These are phyloP conservation scores for Folsomia candida DNA, from an alignment of 2,888 invertebrate species.

Conservation along the genomic window DNA sequence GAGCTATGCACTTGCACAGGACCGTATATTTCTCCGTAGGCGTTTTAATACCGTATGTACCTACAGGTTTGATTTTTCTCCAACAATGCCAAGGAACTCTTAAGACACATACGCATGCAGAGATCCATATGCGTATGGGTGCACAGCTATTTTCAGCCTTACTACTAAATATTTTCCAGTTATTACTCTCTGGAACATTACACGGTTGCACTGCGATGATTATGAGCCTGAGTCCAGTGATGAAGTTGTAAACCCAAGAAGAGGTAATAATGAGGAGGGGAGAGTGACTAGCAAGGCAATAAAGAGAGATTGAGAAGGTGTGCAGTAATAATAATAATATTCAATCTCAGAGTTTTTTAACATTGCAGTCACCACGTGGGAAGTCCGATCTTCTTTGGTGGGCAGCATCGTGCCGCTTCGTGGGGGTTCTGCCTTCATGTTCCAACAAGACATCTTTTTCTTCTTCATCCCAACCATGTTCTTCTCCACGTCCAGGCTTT, in stretches of 20 bases:
- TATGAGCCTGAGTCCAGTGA: background rate
- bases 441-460: conserved; percentile 25
- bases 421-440: conserved; percentile 47
- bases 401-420: conserved; percentile 51
- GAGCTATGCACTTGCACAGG: background rate
- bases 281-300: background rate
- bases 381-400: conserved; percentile 51
- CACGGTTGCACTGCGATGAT: background rate
- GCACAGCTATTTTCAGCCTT: background rate
- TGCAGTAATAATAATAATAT: conserved; percentile 30
- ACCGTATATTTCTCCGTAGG: too few species aligned
- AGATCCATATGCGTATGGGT: background rate
- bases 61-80: background rate
- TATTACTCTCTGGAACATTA: background rate
- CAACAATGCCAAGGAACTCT: too few species aligned
- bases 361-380: conserved; percentile 50
- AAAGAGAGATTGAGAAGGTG: conserved; percentile 17
- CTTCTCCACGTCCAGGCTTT: conserved; percentile 15
- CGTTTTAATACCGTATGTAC: background rate
- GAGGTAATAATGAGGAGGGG: conserved; percentile 11
- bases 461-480: conserved; percentile 22
- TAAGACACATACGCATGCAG: too few species aligned
- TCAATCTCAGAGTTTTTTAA: conserved; percentile 18
- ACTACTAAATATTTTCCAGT: background rate
- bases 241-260: conserved; percentile 4